Evolutionary conservation across 2,797 vertebrate genomes (phyloP), one percentile per base, ranked within the genome.

Genomic region (Tarsius wallacei): DNA sequence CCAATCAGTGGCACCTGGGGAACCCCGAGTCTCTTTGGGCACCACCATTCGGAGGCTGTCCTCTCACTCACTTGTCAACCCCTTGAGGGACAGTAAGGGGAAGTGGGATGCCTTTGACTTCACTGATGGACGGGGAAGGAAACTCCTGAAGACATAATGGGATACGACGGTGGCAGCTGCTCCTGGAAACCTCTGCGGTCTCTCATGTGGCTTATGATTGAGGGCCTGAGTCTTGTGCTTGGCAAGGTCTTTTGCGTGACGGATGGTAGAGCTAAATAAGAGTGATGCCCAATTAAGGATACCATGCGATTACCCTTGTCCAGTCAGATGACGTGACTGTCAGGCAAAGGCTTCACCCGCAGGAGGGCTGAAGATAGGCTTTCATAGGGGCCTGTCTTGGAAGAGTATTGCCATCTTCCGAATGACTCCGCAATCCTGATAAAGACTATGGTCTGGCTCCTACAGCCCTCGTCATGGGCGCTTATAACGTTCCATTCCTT

Each of bases 241-340:
- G 93, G 84, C 82, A 76, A 63, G 59, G 36, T 70, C 80, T 80
- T 94, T 84, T 81, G 64, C 74, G 63, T 95, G 93, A 96, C 0
- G 15, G 74, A 89, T 81, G 66, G 80, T 91, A 68, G 94, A 53
- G 87, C 84, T 73, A 96, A 96, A 55, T 94, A 47, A 86, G 53
- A 28, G 24, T 81, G 97, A 93, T 93, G 24, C 59, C 63, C 85
- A 86, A 76, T 97, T 97, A 93, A 89, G 96, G 91, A 31, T 17
- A 49, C 76, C 19, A 14, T 33, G 1, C 42, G 73, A 47, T 96
- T 33, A 68, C 59, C 28, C 42, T 82, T 91, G 81, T 84, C 78
- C 53, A 5, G 53, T 28, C 21, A 70, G 63, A 81, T 61, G 14
- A 6, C 3, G 0, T 5, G 70, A 10, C n/a, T 94, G 49, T 94